Evolutionary conservation across 2,113 vertebrate species (phyloP).

Genomic region (Passer domesticus): DNA sequence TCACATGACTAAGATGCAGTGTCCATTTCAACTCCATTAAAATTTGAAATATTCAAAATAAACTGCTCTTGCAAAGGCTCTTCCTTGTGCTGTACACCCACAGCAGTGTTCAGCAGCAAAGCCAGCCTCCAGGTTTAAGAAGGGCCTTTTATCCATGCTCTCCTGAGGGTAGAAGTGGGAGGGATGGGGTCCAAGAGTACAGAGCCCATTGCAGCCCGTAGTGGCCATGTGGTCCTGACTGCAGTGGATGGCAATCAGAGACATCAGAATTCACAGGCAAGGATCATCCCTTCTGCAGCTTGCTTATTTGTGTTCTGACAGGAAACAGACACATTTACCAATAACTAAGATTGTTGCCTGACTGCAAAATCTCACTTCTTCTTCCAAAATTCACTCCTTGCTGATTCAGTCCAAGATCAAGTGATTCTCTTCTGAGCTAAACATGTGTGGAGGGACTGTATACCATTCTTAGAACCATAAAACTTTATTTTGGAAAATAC

Average conservation of each 20-base stretch:
- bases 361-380: neutral
- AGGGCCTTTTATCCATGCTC: neutral
- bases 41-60: neutral
- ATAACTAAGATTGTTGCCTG: neutral
- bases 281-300: neutral
- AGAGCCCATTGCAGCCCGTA: neutral
- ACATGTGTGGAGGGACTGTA: neutral
- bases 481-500: neutral
- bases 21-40: neutral
- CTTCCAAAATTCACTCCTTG: neutral
- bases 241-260: rapidly evolving
- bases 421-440: neutral
- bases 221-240: rapidly evolving
- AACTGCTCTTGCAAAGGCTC: neutral
- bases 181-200: rapidly evolving
- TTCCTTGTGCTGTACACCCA: neutral
- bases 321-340: neutral
- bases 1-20: neutral
- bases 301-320: neutral
- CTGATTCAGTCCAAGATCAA: neutral
- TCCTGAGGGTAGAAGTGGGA: neutral
- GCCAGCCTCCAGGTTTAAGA: neutral
- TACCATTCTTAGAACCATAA: neutral
- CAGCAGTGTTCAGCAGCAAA: neutral
- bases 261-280: neutral